Conservation (phyloP, 2,113 vertebrate genomes). For the Pygoscelis adeliae region DNA sequence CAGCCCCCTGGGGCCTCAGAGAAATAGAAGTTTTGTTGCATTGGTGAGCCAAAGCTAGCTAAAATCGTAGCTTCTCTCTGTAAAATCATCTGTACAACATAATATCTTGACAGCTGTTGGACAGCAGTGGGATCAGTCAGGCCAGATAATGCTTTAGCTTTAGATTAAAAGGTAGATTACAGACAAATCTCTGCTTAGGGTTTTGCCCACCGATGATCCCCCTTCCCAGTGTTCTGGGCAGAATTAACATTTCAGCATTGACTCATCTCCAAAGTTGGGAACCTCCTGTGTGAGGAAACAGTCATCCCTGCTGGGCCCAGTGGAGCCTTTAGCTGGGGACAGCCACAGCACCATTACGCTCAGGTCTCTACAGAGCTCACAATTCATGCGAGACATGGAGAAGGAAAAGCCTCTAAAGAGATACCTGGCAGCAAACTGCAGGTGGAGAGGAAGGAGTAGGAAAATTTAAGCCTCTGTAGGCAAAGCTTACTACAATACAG, state of each 20-base stretch:
- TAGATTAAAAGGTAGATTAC: neutral
- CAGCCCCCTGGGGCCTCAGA: neutral
- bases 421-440: neutral
- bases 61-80: neutral
- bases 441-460: neutral
- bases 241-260: neutral
- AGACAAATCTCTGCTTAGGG: neutral
- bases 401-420: neutral
- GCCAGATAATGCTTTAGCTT: neutral
- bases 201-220: neutral
- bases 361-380: neutral
- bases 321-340: neutral
- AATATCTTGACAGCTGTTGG: neutral
- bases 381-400: neutral
- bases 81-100: neutral
- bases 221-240: neutral
- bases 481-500: neutral
- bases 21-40: neutral
- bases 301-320: neutral
- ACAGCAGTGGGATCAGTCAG: neutral
- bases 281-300: neutral
- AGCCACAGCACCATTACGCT: accelerated
- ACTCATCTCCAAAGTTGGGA: neutral
- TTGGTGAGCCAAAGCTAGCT: neutral
- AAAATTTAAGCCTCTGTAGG: neutral